Conservation (phyloP, 2,797 vertebrate species). For the Macrochelys suwanniensis region DNA sequence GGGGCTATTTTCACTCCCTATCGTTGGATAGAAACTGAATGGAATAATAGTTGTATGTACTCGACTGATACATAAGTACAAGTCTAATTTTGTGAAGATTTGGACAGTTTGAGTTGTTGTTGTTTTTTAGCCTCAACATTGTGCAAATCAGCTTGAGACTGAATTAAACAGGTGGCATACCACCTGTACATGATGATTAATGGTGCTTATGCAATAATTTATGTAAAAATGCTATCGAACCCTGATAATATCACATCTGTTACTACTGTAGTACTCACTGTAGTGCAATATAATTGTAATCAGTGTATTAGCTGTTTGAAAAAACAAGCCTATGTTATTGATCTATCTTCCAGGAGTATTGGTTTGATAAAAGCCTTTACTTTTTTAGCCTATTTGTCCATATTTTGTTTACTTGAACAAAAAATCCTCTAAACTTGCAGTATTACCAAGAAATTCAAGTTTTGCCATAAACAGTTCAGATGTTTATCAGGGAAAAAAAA, state of each 20-base stretch:
- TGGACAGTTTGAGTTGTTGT: conserved; percentile 27
- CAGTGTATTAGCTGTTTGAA: conserved; percentile 26
- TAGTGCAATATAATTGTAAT: conserved; percentile 43
- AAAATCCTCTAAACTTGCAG: neutral
- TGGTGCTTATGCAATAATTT: conserved; percentile 77
- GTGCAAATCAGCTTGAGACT: conserved; percentile 77
- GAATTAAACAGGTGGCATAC: conserved; percentile 81
- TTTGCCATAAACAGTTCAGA: neutral
- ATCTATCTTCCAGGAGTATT: conserved; percentile 25
- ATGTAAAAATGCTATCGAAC: conserved; percentile 76
- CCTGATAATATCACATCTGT: conserved; percentile 77
- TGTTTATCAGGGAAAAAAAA: neutral
- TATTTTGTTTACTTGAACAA: neutral
- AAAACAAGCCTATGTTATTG: conserved; percentile 38
- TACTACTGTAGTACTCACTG: conserved; percentile 47
- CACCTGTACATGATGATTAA: conserved; percentile 82
- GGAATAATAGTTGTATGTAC: conserved; percentile 66
- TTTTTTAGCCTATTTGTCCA: neutral
- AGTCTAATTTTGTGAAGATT: conserved; percentile 51
- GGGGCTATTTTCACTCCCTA: neutral
- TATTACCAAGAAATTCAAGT: neutral
- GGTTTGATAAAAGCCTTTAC: neutral
- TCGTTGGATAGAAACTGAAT: conserved; percentile 26
- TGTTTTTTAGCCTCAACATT: conserved; percentile 68
- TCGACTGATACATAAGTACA: conserved; percentile 51